Evolutionary conservation across 64 coral and sea anemone species (phyloP), one percentile per base, ranked within the genome.

Genomic region (Montipora cactus): DNA sequence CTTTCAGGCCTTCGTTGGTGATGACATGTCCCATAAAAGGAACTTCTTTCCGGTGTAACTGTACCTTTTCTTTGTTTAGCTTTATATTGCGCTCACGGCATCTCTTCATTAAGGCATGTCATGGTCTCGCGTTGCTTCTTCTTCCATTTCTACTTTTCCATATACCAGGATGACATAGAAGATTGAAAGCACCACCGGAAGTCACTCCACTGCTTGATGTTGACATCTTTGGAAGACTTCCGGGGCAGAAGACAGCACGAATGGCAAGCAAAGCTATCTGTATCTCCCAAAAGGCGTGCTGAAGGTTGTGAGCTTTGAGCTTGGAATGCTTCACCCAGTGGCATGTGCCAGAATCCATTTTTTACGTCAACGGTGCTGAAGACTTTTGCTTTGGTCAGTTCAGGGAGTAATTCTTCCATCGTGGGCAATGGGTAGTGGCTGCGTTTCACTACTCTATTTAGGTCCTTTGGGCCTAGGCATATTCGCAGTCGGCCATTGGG

Each of bases 311-410:
- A 88, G 70, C 59, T 13, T 70, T 47, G 86, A 88, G 3, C 67
- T 75, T 74, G 67, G 7, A 37, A 37, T 57, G 6, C 53, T 48
- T 73, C 67, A 45, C 53, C 37, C 22, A 70, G 28, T 69, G 16
- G 4, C 2, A 86, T n/a, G 13, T 86, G 83, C 86, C 86, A 75
- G 49, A 75, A 88, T 16, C 68, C 86, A 47, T 88, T 76, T 16
- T 55, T 44, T 12, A 46, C 67, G 47, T 76, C 90, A 68, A 84
- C 20, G 10, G 15, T 85, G 18, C 78, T 53, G 49, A 82, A 83
- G 11, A 91, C 79, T 82, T 91, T 92, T 6, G 90, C 79, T 25
- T 85, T 57, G 22, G 5, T 49, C 9, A 88, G 70, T 49, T 88
- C 14, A 0, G 86, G 86, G 51, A 88, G 70, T 2, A 88, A 8